Evolutionary conservation across 2,888 invertebrate species (phyloP).

Genomic region (Lasiommata megera): DNA sequence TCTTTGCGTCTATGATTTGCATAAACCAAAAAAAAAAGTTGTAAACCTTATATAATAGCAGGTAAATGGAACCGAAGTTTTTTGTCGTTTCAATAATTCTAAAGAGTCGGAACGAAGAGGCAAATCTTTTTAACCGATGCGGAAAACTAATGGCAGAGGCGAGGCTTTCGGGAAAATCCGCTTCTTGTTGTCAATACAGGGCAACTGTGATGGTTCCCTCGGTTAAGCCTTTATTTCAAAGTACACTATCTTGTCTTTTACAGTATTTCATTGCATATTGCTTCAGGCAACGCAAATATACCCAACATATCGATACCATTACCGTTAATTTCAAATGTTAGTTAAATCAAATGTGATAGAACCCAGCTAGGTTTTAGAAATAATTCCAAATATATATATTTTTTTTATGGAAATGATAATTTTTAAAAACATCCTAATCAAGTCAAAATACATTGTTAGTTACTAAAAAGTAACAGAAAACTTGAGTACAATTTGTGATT

Average conservation of each 20-base stretch:
- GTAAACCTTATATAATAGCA: slow-evolving; percentile 20
- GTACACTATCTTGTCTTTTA: slow-evolving; percentile 75
- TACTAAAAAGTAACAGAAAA: too few relatives aligned
- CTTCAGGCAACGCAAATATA: slow-evolving; percentile 50
- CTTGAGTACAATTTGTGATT: too few relatives aligned
- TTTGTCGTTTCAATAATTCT: slow-evolving; percentile 66
- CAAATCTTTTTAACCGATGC: slow-evolving; percentile 80
- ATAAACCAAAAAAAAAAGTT: background rate
- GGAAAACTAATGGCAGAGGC: slow-evolving; percentile 80
- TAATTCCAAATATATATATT: too few relatives aligned
- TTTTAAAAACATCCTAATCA: too few relatives aligned
- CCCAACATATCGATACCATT: too few relatives aligned
- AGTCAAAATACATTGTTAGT: too few relatives aligned
- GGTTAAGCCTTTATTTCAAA: slow-evolving; percentile 78
- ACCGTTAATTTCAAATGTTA: too few relatives aligned
- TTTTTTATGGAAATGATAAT: too few relatives aligned
- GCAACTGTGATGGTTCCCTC: slow-evolving; percentile 75
- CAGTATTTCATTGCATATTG: slow-evolving; percentile 57
- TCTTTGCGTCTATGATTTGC: background rate
- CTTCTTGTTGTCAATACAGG: slow-evolving; percentile 80
- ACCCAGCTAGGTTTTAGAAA: too few relatives aligned
- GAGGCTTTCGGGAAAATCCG: slow-evolving; percentile 78
- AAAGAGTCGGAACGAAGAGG: slow-evolving; percentile 68
- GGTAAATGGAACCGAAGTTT: slow-evolving; percentile 37
- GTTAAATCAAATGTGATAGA: too few relatives aligned